Conservation (phyloP, 2,797 vertebrate species). For the Parauchenoglanis ngamensis region DNA sequence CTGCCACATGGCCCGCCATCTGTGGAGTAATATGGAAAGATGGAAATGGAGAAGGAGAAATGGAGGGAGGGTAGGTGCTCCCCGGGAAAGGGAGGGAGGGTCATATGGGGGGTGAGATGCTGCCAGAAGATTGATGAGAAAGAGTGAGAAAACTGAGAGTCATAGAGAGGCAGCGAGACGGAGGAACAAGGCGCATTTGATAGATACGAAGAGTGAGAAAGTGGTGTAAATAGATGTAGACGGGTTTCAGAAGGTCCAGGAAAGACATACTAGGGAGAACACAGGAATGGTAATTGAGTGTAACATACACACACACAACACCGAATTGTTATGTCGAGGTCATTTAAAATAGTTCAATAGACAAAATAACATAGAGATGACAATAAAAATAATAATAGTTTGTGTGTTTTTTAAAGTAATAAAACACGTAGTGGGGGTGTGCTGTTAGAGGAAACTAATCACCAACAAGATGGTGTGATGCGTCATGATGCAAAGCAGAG, state of each 20-base stretch:
- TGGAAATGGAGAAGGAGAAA: constrained; percentile 15
- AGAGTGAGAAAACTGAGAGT: constrained; percentile 21
- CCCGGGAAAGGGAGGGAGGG: constrained; percentile 3
- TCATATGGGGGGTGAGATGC: constrained; percentile 20
- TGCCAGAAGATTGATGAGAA: constrained; percentile 28
- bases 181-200: neutral
- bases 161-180: constrained; percentile 17
- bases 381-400: neutral
- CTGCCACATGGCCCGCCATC: constrained; percentile 65
- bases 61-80: constrained; percentile 18
- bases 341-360: neutral
- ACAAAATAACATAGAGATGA: neutral
- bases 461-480: neutral
- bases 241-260: neutral
- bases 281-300: neutral
- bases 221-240: constrained; percentile 42
- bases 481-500: neutral
- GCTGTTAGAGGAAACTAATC: neutral
- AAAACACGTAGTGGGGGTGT: neutral
- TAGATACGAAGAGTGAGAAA: constrained; percentile 40
- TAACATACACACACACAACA: neutral
- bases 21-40: constrained; percentile 54
- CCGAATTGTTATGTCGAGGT: neutral
- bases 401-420: neutral
- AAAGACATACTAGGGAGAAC: neutral